A percentile compares a stretch with the other conserved stretches of the same genome.
phyloP scores from a whole-genome alignment of 2,113 vertebrate species.

The Octodon degus region DNA sequence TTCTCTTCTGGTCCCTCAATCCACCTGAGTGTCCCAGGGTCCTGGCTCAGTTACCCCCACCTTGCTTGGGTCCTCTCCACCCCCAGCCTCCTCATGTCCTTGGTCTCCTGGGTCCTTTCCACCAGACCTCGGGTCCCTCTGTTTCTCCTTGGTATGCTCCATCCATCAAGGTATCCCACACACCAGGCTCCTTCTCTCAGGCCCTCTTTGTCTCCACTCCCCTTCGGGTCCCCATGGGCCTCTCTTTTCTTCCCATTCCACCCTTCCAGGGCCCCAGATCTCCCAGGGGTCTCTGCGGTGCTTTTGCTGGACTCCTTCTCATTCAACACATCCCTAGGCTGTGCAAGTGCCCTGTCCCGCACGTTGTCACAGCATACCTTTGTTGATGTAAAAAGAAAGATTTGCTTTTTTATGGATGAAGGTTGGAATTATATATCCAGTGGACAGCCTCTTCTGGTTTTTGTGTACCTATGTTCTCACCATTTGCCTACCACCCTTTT shows the following conservation, averaged over 20 bases:
- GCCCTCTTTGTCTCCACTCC: neutral
- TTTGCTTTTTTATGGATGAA: neutral
- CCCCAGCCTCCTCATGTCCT: neutral
- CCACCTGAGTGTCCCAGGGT: neutral
- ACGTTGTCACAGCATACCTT: neutral
- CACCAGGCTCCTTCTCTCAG: neutral
- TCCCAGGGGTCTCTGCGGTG: neutral
- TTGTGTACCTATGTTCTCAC: neutral
- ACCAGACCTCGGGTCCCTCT: neutral
- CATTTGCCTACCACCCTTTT: neutral
- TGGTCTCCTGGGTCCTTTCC: neutral
- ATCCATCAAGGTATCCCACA: neutral
- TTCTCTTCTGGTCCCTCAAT: neutral
- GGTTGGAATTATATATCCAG: neutral
- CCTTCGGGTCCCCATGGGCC: neutral
- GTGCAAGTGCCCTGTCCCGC: neutral
- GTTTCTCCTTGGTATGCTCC: neutral
- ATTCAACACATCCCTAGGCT: neutral
- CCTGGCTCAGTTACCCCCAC: neutral
- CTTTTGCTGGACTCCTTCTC: neutral
- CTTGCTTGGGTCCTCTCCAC: no score
- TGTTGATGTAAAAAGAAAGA: neutral
- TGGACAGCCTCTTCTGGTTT: neutral
- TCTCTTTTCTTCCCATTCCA: neutral
- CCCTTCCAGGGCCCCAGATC: neutral